These are phyloP conservation scores for Pangasianodon gigas DNA, from an alignment of 2,113 vertebrate species.

Conservation along the genomic window DNA sequence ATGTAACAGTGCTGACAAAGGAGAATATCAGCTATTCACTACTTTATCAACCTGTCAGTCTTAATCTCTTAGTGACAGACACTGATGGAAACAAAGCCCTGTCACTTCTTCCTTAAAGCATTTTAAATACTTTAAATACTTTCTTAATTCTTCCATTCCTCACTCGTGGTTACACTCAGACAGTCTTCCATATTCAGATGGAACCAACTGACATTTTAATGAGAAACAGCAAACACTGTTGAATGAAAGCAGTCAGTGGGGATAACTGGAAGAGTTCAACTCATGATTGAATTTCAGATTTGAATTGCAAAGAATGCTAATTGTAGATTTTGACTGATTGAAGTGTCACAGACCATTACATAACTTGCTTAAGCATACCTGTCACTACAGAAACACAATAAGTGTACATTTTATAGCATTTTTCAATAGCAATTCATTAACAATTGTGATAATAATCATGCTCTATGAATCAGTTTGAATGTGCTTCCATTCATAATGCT, in stretches of 20 bases:
- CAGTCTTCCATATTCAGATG: not conserved
- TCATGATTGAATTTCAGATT: conserved; percentile 2
- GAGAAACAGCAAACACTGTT: not conserved
- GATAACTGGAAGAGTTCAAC: not conserved
- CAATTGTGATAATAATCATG: not conserved
- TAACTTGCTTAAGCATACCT: not conserved
- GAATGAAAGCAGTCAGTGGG: not conserved
- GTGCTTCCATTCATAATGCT: conserved; percentile 4
- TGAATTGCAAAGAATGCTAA: not conserved
- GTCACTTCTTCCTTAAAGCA: not conserved
- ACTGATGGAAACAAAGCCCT: conserved; percentile 18
- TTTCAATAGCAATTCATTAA: not conserved
- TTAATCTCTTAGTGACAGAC: conserved; percentile 24
- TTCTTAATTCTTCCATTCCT: conserved; percentile 7
- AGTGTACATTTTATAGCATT: conserved; percentile 1
- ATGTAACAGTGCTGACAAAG: conserved; percentile 21
- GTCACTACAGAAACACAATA: not conserved
- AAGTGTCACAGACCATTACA: conserved; percentile 2
- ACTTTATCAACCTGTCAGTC: conserved; percentile 8
- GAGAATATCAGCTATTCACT: conserved; percentile 9
- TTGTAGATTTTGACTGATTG: not conserved
- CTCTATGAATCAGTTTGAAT: not conserved
- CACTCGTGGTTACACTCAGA: not conserved
- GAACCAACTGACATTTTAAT: conserved; percentile 19
- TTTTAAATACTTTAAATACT: conserved; percentile 37